Conservation (phyloP, 1,140 invertebrate genomes). For the Drosophila nebulosa region DNA sequence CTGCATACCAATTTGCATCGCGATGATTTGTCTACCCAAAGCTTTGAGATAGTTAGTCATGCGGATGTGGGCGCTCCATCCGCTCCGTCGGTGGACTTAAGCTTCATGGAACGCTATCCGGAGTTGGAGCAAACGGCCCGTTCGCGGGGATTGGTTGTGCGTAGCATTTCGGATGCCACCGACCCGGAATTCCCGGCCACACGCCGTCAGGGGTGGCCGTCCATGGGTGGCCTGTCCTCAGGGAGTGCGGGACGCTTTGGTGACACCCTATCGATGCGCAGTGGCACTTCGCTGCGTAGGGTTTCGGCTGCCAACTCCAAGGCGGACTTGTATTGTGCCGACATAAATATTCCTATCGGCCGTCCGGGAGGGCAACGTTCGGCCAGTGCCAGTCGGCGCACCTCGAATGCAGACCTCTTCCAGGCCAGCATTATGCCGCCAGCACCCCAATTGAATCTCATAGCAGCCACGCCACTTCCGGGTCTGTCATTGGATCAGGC, state of each 20-base stretch:
- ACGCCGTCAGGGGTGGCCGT: too few relatives aligned
- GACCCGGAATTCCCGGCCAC: constrained; percentile 44
- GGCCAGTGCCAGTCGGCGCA: constrained; percentile 66
- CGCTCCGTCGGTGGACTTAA: constrained; percentile 58
- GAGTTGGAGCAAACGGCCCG: constrained; percentile 72
- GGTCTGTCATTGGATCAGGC: constrained; percentile 30
- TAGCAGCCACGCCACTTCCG: constrained; percentile 57
- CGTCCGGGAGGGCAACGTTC: constrained; percentile 50
- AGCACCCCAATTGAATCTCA: constrained; percentile 72
- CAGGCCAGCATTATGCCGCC: constrained; percentile 62
- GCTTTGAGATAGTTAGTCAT: constrained; percentile 64
- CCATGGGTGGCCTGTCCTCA: constrained; percentile 66
- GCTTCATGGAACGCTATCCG: constrained; percentile 73
- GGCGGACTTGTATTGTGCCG: constrained; percentile 68
- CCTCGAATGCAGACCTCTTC: constrained; percentile 72
- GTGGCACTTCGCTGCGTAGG: constrained; percentile 66
- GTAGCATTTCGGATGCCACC: constrained; percentile 73
- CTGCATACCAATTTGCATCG: constrained; percentile 27
- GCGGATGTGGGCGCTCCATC: constrained; percentile 60
- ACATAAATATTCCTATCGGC: constrained; percentile 69
- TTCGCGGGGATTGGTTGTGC: constrained; percentile 64
- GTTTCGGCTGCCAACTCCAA: constrained; percentile 70
- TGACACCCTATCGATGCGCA: constrained; percentile 69
- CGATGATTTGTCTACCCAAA: constrained; percentile 61
- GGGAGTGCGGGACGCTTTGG: constrained; percentile 57